Evolutionary conservation across 2,797 vertebrate species (phyloP).

Genomic region (Lutjanus argentimaculatus): DNA sequence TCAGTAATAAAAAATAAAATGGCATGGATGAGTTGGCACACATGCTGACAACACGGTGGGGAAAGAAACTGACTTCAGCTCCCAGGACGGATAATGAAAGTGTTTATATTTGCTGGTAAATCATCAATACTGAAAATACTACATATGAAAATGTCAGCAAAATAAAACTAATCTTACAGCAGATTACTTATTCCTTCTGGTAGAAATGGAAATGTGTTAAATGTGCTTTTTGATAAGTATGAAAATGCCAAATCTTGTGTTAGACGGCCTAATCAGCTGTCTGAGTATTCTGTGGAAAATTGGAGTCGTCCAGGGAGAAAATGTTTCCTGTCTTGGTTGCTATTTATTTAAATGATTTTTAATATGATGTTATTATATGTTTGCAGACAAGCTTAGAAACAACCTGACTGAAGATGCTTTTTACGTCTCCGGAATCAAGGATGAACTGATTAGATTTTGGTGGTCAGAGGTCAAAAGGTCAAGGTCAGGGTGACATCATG

Average conservation of each 20-base stretch:
- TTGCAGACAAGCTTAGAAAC: background rate
- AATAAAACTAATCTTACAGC: background rate
- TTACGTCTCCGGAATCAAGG: too few species aligned
- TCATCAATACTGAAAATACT: background rate
- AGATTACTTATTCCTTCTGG: background rate
- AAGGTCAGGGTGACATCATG: too few species aligned
- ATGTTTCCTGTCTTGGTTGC: background rate
- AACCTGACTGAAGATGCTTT: background rate
- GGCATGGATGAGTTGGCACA: conserved; percentile 4
- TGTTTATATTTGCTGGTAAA: background rate
- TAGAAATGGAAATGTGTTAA: background rate
- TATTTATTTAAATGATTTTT: background rate
- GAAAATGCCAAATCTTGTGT: background rate
- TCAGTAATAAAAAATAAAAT: conserved; percentile 36
- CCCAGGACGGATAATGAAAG: conserved; percentile 4
- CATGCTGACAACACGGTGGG: background rate
- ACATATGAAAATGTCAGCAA: background rate
- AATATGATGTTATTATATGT: too few species aligned
- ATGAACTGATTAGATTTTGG: too few species aligned
- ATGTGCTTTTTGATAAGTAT: background rate
- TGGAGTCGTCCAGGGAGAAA: background rate
- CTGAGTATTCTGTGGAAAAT: background rate
- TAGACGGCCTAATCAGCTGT: background rate
- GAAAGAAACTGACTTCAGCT: conserved; percentile 15
- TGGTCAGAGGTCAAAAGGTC: too few species aligned